Evolutionary conservation across 30 jellyfish, hydroid and myxozoan genomes (phyloP).

Genomic region (Aurelia sp.): DNA sequence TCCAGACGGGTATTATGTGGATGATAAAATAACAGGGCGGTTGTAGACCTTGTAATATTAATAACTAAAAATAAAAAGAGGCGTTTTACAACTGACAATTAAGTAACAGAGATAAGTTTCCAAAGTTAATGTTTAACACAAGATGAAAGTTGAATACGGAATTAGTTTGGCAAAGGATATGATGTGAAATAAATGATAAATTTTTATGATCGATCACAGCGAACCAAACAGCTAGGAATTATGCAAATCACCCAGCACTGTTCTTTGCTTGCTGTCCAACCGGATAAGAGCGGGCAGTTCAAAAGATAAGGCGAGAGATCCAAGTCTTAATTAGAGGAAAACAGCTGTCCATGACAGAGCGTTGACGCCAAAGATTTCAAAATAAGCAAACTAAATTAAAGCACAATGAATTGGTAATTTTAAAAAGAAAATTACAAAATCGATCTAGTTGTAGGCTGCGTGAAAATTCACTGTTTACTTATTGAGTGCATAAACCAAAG

Average conservation of each 20-base stretch:
- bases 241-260: not conserved
- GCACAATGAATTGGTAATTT: conserved; percentile 36
- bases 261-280: conserved; percentile 1
- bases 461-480: conserved; percentile 16
- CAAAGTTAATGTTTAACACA: too few species aligned
- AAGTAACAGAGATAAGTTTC: too few species aligned
- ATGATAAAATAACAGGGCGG: too few species aligned
- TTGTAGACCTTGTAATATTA: too few species aligned
- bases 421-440: conserved; percentile 30
- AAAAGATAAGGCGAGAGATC: conserved; percentile 2
- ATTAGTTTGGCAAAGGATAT: too few species aligned
- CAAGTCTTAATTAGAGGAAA: not conserved
- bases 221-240: too few species aligned
- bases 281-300: conserved; percentile 18
- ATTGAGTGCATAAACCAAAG: conserved; percentile 12
- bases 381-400: conserved; percentile 19
- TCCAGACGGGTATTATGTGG: too few species aligned
- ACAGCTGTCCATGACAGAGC: conserved; percentile 27
- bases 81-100: too few species aligned
- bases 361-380: conserved; percentile 39
- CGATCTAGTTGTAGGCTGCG: conserved; percentile 21
- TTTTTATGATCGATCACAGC: too few species aligned
- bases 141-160: too few species aligned
- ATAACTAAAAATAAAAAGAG: too few species aligned
- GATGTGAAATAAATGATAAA: too few species aligned